Conservation (phyloP, 2,797 vertebrate genomes). For the Lepus oiostolus region DNA sequence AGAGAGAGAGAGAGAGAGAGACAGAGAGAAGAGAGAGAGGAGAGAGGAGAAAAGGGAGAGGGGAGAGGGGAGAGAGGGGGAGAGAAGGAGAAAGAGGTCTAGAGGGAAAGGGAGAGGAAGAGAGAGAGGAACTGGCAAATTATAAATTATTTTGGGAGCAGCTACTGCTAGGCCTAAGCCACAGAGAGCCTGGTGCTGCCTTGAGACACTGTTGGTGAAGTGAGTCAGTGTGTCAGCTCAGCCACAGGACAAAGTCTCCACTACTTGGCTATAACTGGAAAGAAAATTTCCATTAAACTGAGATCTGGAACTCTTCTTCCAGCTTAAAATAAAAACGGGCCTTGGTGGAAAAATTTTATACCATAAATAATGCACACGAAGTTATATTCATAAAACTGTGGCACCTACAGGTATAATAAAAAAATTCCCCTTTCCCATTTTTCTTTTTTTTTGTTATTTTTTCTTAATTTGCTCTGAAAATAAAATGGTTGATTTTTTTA, state of each 20-base stretch:
- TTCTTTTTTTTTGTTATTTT: not conserved
- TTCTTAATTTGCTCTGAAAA: constrained; percentile 75
- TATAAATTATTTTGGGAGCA: constrained; percentile 56
- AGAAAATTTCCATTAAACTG: constrained; percentile 55
- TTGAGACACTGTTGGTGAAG: constrained; percentile 66
- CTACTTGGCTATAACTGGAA: constrained; percentile 71
- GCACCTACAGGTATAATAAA: constrained; percentile 20
- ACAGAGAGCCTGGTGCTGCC: constrained; percentile 43
- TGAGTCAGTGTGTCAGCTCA: constrained; percentile 79
- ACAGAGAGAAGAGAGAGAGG: too few species aligned
- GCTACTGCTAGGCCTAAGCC: constrained; percentile 23
- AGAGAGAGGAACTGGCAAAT: not conserved
- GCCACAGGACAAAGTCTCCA: constrained; percentile 71
- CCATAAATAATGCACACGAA: constrained; percentile 73
- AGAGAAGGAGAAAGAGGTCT: too few species aligned
- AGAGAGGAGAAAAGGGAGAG: not conserved
- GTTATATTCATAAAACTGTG: constrained; percentile 68
- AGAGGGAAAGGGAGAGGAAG: not conserved
- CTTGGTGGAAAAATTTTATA: constrained; percentile 57
- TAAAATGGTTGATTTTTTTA: constrained; percentile 69
- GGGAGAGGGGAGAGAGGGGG: not conserved
- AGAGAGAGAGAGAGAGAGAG: not conserved
- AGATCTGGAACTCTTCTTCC: constrained; percentile 62
- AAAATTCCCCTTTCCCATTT: not conserved
- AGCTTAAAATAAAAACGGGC: constrained; percentile 70